These are phyloP conservation scores for Aphidoletes aphidimyza DNA, from an alignment of 2,888 invertebrate genomes.

Conservation along the genomic window DNA sequence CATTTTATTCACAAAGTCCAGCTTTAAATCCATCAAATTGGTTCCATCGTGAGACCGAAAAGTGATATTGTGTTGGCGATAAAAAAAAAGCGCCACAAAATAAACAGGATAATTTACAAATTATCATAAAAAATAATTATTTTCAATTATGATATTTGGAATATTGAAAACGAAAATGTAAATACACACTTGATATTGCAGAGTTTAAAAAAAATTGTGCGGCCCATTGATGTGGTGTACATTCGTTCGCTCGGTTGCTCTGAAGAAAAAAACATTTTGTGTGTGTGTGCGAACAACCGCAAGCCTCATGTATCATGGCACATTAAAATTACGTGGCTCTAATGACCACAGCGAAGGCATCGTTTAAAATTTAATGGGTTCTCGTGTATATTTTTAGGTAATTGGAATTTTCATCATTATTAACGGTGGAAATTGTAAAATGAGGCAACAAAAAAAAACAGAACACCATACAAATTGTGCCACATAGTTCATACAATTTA, in stretches of 20 bases:
- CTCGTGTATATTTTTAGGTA: constrained; percentile 34
- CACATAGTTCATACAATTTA: constrained; percentile 6
- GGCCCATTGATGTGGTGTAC: too few species aligned
- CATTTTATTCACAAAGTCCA: too few species aligned
- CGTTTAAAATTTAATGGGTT: constrained; percentile 49
- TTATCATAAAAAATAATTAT: constrained; percentile 43
- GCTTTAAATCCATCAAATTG: too few species aligned
- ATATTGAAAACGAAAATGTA: constrained; percentile 33
- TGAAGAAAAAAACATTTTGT: background rate
- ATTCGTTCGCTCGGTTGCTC: background rate
- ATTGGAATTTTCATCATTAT: constrained; percentile 43
- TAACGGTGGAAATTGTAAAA: constrained; percentile 10
- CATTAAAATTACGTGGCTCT: constrained; percentile 38
- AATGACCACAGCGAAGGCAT: constrained; percentile 27
- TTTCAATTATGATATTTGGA: constrained; percentile 42
- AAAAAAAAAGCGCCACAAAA: background rate
- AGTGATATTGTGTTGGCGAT: background rate
- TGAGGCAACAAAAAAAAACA: background rate
- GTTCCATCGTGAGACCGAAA: background rate
- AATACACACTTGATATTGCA: background rate
- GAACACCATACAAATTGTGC: background rate
- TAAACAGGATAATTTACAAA: constrained; percentile 29
- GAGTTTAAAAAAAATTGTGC: background rate
- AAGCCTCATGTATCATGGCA: background rate
- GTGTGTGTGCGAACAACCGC: background rate